These are phyloP conservation scores for Odontocolon sp. DNA, from an alignment of 2,888 invertebrate species.

Conservation along the genomic window DNA sequence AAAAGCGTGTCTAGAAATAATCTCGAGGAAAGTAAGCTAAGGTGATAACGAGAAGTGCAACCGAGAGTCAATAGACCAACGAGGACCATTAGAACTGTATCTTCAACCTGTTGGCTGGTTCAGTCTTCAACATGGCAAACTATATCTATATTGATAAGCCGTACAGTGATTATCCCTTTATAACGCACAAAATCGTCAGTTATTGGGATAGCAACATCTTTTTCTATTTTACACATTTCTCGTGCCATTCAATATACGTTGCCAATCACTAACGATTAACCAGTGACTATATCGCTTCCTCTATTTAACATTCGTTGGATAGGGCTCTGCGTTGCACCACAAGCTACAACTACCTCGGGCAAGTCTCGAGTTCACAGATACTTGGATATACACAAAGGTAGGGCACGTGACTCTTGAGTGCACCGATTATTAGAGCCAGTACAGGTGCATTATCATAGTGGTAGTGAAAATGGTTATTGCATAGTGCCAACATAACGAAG, in stretches of 20 bases:
- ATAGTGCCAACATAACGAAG: constrained; percentile 29
- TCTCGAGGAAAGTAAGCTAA: neutral
- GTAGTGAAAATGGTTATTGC: constrained; percentile 39
- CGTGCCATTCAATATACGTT: too few species aligned
- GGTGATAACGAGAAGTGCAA: constrained; percentile 27
- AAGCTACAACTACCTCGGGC: too few species aligned
- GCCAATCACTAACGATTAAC: too few species aligned
- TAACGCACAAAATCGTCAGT: too few species aligned
- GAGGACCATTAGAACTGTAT: constrained; percentile 13
- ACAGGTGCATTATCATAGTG: constrained; percentile 20
- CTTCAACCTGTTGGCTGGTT: constrained; percentile 17
- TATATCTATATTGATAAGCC: too few species aligned
- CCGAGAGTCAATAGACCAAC: constrained; percentile 8
- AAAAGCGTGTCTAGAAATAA: constrained; percentile 17
- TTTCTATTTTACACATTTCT: neutral
- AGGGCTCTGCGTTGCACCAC: too few species aligned
- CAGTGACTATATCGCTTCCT: too few species aligned
- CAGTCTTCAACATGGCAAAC: too few species aligned
- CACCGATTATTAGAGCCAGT: neutral
- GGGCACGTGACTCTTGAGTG: constrained; percentile 20
- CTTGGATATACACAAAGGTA: constrained; percentile 1
- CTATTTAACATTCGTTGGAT: too few species aligned
- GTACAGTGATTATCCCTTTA: too few species aligned
- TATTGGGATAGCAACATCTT: too few species aligned
- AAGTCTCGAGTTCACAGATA: neutral